A percentile compares a stretch with the other conserved stretches of the same genome.
phyloP scores from a whole-genome alignment of 2,797 vertebrate genomes.

The Delichon dasypus region DNA sequence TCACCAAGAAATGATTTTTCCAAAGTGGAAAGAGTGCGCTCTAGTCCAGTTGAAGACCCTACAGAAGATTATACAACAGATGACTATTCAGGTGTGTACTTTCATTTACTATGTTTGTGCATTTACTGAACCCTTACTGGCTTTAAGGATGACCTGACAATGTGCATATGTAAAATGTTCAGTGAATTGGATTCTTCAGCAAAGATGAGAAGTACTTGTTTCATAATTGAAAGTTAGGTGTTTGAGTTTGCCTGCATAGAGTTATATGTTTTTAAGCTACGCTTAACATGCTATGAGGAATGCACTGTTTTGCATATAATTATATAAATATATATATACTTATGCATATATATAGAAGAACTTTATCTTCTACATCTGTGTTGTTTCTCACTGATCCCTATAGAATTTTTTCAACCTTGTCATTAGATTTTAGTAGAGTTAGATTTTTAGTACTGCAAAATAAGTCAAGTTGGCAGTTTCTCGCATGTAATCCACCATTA shows the following conservation, averaged over 20 bases:
- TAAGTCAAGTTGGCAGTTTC: background rate
- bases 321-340: background rate
- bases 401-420: background rate
- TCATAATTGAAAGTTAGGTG: background rate
- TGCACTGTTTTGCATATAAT: background rate
- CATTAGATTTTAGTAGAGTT: background rate
- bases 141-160: background rate
- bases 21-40: slow-evolving; percentile 85
- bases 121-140: background rate
- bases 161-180: background rate
- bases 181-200: background rate
- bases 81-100: slow-evolving; percentile 77
- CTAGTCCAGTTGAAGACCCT: slow-evolving; percentile 78
- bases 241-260: background rate
- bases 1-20: slow-evolving; percentile 82
- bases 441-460: background rate
- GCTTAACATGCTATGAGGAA: background rate
- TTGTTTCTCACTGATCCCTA: background rate
- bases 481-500: background rate
- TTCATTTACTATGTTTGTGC: background rate
- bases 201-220: background rate
- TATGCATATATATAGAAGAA: background rate
- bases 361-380: background rate
- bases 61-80: slow-evolving; percentile 78
- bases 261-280: background rate